Evolutionary conservation across 2,888 invertebrate species (phyloP).

Genomic region (Steromphala cineraria): DNA sequence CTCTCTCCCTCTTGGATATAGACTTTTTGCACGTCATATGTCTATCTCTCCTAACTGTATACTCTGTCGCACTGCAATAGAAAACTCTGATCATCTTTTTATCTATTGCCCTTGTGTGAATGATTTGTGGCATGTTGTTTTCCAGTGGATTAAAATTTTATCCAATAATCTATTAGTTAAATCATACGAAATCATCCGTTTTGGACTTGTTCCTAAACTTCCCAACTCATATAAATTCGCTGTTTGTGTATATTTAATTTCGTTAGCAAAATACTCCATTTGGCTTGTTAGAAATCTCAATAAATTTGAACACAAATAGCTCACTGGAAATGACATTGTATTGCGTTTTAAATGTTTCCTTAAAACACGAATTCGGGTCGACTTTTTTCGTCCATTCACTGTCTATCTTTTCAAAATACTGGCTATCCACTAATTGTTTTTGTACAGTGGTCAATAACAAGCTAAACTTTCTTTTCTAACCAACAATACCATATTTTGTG

Average conservation of each 20-base stretch:
- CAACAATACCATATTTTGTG: too few species aligned
- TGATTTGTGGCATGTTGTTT: not conserved
- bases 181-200: not conserved
- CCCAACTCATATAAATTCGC: not conserved
- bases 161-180: not conserved
- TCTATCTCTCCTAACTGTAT: not conserved
- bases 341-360: not conserved
- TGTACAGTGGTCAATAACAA: not conserved
- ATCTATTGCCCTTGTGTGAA: not conserved
- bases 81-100: slow-evolving; percentile 2
- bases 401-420: not conserved
- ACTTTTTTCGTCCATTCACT: not conserved
- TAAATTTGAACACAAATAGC: not conserved
- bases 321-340: not conserved
- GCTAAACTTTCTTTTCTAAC: too few species aligned
- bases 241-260: not conserved
- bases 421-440: not conserved
- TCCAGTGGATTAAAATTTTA: not conserved
- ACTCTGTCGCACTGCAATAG: not conserved
- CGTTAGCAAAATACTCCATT: not conserved
- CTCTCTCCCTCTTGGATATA: not conserved
- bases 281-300: not conserved
- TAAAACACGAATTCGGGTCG: not conserved
- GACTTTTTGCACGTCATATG: not conserved
- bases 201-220: not conserved